These are phyloP conservation scores for Ancistrus triradiatus DNA, from an alignment of 2,113 vertebrate genomes.

Conservation along the genomic window DNA sequence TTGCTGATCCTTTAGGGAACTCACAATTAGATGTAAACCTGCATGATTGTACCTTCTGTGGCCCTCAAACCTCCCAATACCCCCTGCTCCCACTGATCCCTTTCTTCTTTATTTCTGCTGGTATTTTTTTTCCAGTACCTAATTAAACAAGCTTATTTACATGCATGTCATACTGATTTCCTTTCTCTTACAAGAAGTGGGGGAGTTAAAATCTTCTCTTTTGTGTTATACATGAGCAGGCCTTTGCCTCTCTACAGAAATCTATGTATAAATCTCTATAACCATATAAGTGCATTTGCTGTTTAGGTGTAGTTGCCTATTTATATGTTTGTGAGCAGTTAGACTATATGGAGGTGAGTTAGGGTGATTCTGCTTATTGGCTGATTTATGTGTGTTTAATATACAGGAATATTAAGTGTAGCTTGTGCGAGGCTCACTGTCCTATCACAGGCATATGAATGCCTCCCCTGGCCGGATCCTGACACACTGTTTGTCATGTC, in stretches of 20 bases:
- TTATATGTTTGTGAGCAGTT: neutral
- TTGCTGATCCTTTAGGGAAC: conserved; percentile 70
- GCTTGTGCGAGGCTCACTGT: conserved; percentile 67
- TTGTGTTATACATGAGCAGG: neutral
- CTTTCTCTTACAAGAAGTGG: conserved; percentile 22
- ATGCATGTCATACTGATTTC: conserved; percentile 64
- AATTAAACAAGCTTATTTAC: conserved; percentile 75
- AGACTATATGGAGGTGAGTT: conserved; percentile 7
- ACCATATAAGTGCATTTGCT: conserved; percentile 1
- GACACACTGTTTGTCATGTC: conserved; percentile 76
- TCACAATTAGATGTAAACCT: conserved; percentile 62
- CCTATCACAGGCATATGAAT: conserved; percentile 66
- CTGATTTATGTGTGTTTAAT: conserved; percentile 79
- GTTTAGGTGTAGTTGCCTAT: neutral
- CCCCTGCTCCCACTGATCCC: conserved; percentile 18
- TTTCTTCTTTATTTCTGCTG: conserved; percentile 44
- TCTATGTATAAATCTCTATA: conserved; percentile 17
- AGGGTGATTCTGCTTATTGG: conserved; percentile 53
- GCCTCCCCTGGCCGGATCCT: conserved; percentile 63
- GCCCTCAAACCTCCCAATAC: conserved; percentile 6
- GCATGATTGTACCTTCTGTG: conserved; percentile 34
- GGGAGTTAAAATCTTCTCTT: conserved; percentile 11
- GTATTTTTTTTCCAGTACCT: conserved; percentile 48
- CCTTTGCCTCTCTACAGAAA: neutral
- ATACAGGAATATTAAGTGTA: conserved; percentile 74